Evolutionary conservation across 2,888 invertebrate genomes (phyloP), one percentile per base, ranked within the genome.

Genomic region (Drosophila aldrichi): DNA sequence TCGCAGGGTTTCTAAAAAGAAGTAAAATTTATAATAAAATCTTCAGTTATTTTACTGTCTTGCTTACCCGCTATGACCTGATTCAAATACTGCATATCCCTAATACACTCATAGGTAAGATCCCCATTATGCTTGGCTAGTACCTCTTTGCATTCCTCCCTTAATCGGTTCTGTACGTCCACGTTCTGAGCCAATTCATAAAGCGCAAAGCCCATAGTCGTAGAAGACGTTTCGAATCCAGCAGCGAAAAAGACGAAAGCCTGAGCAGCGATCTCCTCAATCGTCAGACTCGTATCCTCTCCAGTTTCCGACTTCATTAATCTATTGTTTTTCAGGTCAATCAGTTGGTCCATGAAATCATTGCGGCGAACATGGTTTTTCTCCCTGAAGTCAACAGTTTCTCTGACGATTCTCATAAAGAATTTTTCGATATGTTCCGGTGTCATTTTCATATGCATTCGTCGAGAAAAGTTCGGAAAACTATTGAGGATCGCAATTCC

Each of bases 161-260:
- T 86, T 3, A 93, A 72, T 34, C 90, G 92, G 1, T 92, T 86
- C 74, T 94, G 94, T 3, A 94, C 76, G 0, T 93, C 92, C 36
- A 90, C 92, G 79, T 94, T 90, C 14, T 91, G 82, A 0, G 94
- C 94, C 44, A 95, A 79, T 75, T 94, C 94, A 74, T 93, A 94
- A 3, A 94, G 71, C 1, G 92, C 92, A 74, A 93, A 94, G 20
- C 93, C 92, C 81, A 94, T 91, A 0, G 93, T 93, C 0, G 93
- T 91, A 0, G 93, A 92, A 0, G 94, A 94, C 0, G 94, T 94
- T 83, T 94, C 94, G 54, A 93, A 94, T 2, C 95, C 95, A 46
- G 94, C 95, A 2, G 89, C 62, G 65, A 94, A 94, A 75, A 95
- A 95, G 0, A 94, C 91, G 44, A 94, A 93, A 7, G 94, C 94